Evolutionary conservation across 2,888 invertebrate genomes (phyloP), one percentile per base, ranked within the genome.

Genomic region (Cheilosia variabilis): DNA sequence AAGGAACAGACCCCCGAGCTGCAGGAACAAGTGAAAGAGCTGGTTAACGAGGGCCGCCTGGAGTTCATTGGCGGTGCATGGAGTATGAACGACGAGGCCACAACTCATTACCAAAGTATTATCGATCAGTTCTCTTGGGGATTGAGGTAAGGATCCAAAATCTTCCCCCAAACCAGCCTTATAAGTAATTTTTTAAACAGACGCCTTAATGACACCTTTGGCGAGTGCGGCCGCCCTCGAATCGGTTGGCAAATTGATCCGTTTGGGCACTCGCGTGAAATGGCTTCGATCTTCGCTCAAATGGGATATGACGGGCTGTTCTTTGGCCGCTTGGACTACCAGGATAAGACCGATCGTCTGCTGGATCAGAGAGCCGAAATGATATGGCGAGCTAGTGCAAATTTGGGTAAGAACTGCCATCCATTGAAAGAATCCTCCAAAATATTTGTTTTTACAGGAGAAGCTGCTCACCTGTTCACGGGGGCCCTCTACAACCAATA

Each of bases 251-350:
- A 97, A 92, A 96, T 97, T 4, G 97, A 97, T 92, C 96, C 97
- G 0, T 97, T 97, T 89, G 97, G 97, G 0, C 97, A 97, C 89
- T 96, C 97, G 0, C 93, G 96, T 2, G 98, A 98, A 92, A 96
- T 97, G 93, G 97, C 97, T 0, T 95, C 96, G 0, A 92, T 96
- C 0, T 95, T 96, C 37, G 94, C 96, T 0, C 95, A 95, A 90
- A 95, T 98, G 95, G 98, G 97, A 88, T 98, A 95, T 90, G 97
- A 98, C 89, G 98, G 97, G 0, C 92, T 98, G 65, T 96, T 98
- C 89, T 94, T 98, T 73, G 98, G 96, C 0, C 94, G 98, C 22
- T 94, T 98, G 13, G 98, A 98, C 92, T 97, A 96, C 91, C 95
- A 96, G 90, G 98, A 98, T 90, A 97, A 97, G 91, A 81, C 83